A percentile compares a stretch with the other conserved stretches of the same genome.
Conservation (phyloP, 2,113 vertebrate species). For the Lepidothrix coronata region DNA sequence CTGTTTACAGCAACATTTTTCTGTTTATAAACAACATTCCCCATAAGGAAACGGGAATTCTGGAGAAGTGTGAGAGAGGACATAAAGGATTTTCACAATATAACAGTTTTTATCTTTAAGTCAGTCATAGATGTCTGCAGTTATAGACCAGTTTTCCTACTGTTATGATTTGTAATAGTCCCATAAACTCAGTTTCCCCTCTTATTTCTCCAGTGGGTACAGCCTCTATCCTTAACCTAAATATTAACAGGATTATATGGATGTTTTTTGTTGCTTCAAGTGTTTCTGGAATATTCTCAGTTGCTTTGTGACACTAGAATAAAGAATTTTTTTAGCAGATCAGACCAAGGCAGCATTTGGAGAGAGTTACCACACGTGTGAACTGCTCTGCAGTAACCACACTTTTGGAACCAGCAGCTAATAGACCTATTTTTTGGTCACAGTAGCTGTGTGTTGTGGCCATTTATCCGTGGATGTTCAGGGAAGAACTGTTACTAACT, state of each 20-base stretch:
- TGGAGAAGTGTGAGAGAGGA: neutral
- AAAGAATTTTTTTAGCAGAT: neutral
- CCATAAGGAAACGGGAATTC: neutral
- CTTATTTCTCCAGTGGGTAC: neutral
- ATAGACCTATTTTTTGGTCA: neutral
- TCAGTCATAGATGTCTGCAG: neutral
- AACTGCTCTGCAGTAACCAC: neutral
- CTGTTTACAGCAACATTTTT: neutral
- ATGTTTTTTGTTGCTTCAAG: neutral
- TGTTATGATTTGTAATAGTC: neutral
- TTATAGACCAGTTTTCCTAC: neutral
- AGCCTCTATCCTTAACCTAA: neutral
- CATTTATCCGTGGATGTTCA: neutral
- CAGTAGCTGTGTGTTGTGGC: fast-evolving
- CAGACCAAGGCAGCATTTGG: neutral
- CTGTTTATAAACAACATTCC: neutral
- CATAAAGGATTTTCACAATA: neutral
- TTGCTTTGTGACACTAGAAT: neutral
- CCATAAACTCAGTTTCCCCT: neutral
- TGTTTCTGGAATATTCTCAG: neutral
- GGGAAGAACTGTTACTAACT: neutral
- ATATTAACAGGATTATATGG: neutral
- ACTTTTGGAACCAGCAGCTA: neutral
- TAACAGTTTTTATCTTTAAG: neutral
- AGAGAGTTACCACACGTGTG: neutral